A percentile compares a stretch with the other conserved stretches of the same genome.
Conservation (phyloP, 1,140 invertebrate species). For the Pectinophora gossypiella region DNA sequence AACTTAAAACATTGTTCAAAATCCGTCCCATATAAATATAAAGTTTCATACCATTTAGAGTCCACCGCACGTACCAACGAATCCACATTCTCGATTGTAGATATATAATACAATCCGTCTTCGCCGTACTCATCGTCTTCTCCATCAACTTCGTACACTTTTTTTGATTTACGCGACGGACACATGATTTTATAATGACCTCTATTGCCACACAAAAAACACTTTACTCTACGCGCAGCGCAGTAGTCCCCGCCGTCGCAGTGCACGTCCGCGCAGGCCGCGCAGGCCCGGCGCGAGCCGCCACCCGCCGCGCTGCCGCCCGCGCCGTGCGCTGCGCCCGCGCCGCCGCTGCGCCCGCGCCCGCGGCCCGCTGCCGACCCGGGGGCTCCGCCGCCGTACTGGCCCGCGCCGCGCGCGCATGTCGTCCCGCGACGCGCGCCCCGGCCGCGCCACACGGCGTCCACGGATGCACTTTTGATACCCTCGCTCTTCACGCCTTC, state of each 20-base stretch:
- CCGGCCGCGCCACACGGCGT: neutral
- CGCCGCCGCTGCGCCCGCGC: too few relatives aligned
- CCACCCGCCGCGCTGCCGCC: too few relatives aligned
- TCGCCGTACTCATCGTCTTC: neutral
- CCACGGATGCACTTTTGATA: neutral
- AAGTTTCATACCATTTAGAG: conserved; percentile 1
- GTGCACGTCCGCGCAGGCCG: neutral
- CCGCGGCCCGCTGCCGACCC: neutral
- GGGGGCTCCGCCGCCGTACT: too few relatives aligned
- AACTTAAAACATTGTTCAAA: neutral
- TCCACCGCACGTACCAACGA: neutral
- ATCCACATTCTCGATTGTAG: neutral
- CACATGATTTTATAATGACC: neutral
- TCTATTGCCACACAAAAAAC: neutral
- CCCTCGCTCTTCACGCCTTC: neutral
- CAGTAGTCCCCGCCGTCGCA: neutral
- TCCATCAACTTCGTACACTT: neutral
- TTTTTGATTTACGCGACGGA: neutral
- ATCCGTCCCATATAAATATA: neutral
- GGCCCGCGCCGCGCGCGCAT: neutral
- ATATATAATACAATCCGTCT: neutral
- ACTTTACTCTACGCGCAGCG: neutral
- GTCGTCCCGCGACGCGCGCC: neutral
- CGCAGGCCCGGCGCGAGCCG: neutral
- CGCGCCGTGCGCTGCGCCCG: neutral